Base-by-base conservation (phyloP, 2,888 invertebrate species). In the Plemyria rubiginata region DNA sequence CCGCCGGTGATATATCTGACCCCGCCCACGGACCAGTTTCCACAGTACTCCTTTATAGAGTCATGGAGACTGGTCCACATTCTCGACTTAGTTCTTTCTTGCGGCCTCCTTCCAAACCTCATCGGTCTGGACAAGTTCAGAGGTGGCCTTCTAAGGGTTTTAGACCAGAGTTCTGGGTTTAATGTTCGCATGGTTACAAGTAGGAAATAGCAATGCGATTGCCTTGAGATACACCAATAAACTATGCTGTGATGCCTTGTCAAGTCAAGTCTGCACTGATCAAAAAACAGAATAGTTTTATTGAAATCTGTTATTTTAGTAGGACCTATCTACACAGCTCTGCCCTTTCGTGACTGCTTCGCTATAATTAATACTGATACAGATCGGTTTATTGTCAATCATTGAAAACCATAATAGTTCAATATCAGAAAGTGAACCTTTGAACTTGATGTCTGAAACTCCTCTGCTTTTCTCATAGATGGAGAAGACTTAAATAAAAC, bases 121-220 rank as follows among this genome's bases (percentile, higher is more conserved):
- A 56, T 50, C 32, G 54, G 48, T 4, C 57, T 32, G 9, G 50
- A 9, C 16, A 43, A 41, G 9, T 43, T 49, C 43, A 49, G 38
- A 13, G 56, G 38, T 12, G 60, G 48, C 50, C 50, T 58, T 15
- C 46, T 28, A 0, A 54, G 0, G 6, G 9, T 52, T 16, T 22
- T 53, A 9, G 41, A 46, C 65, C 65, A 63, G 9, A 7, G 16
- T 9, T 51, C 60, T 8, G 68, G 63, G 40, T 64, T 64, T 38
- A 60, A 53, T 9, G 68, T 62, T 2, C 66, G 68, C 68, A 68
- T 68, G 28, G 28, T 45, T n/a, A 3, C 2, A 48, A 43, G 8
- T 43, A 15, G 13, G 15, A 2, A n/a, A 15, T 8, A 2, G 6
- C 6, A 40, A 7, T 13, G 40, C 0, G 40, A 12, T 13, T 13